Evolutionary conservation across 2,113 vertebrate genomes (phyloP).

Genomic region (Amphiprion ocellaris): DNA sequence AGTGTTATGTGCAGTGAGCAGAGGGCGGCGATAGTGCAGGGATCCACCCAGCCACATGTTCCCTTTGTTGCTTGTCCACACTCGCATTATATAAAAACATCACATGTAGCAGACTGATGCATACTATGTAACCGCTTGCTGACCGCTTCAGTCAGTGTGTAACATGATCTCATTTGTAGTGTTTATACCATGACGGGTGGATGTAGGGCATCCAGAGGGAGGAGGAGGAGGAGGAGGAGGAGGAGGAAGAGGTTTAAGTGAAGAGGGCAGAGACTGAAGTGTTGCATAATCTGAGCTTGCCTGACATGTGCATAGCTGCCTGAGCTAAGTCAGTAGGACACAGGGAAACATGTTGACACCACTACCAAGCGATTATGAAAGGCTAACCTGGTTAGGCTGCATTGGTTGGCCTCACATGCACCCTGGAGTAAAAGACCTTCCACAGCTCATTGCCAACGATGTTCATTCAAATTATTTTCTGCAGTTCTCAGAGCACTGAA

Average conservation of each 20-base stretch:
- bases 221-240: background rate
- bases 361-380: constrained; percentile 56
- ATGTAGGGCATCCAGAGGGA: constrained; percentile 60
- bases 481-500: too few relatives aligned
- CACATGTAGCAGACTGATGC: constrained; percentile 67
- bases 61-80: constrained; percentile 15
- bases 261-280: constrained; percentile 3
- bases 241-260: background rate
- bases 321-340: constrained; percentile 57
- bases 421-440: constrained; percentile 3
- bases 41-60: constrained; percentile 66
- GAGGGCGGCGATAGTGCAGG: constrained; percentile 10
- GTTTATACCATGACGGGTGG: constrained; percentile 59
- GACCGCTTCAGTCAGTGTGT: constrained; percentile 17
- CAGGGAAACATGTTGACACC: constrained; percentile 53
- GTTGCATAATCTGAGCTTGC: constrained; percentile 65
- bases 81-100: constrained; percentile 68
- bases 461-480: background rate
- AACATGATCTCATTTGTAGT: constrained; percentile 45
- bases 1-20: constrained; percentile 12
- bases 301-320: constrained; percentile 64
- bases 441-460: background rate
- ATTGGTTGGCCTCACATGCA: constrained; percentile 20
- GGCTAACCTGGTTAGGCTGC: constrained; percentile 43
- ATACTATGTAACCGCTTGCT: constrained; percentile 47